A percentile compares a stretch with the other conserved stretches of the same genome.
Conservation (phyloP, 2,888 invertebrate genomes). For the Magallana nippona region DNA sequence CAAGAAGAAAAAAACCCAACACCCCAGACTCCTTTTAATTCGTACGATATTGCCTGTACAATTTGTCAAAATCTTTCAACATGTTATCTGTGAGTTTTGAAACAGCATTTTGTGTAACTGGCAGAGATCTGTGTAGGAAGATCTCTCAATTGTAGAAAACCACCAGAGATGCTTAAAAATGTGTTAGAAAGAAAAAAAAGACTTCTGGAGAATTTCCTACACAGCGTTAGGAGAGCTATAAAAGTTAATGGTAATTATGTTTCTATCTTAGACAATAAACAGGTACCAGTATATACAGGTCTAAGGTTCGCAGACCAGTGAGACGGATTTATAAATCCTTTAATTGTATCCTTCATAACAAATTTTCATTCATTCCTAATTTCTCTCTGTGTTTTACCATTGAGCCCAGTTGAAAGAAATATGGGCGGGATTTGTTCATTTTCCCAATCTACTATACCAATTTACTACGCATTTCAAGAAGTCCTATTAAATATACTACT, state of each 20-base stretch:
- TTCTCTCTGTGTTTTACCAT: too few species aligned
- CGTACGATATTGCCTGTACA: constrained; percentile 3
- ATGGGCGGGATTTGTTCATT: too few species aligned
- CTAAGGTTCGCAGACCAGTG: too few species aligned
- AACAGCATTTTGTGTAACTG: background rate
- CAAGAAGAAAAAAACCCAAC: background rate
- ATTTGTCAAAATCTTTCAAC: constrained; percentile 23
- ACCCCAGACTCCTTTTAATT: background rate
- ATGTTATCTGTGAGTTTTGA: background rate
- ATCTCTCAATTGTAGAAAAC: too few species aligned
- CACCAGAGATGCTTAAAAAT: too few species aligned
- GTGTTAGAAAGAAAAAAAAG: background rate
- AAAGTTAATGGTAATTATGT: background rate
- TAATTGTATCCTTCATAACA: too few species aligned
- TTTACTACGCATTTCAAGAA: background rate
- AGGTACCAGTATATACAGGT: background rate
- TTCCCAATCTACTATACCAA: background rate
- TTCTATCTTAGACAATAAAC: background rate
- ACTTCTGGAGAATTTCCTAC: background rate
- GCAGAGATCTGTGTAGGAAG: background rate
- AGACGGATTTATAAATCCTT: too few species aligned
- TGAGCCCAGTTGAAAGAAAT: too few species aligned
- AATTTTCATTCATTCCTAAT: too few species aligned
- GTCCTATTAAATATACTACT: background rate
- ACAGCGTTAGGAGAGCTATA: background rate